Base-by-base conservation (phyloP, 92 coral and sea anemone species). In the Muricea muricata region DNA sequence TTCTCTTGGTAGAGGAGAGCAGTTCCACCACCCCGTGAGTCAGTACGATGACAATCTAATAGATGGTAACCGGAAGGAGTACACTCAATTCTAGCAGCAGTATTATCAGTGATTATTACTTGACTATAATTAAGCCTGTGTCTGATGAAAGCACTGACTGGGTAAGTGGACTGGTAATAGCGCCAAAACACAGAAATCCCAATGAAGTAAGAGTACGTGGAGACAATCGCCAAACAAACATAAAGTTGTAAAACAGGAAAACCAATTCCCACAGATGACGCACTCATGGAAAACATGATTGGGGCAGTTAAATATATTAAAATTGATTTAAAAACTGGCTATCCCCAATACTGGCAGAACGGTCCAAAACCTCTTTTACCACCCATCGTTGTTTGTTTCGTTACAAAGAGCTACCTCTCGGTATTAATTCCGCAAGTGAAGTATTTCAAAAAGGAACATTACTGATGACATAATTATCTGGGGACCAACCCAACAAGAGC, bases 191-290 rank as follows among this genome's bases (percentile, higher is more conserved):
- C 41, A 56, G 54, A 4, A 60, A 84, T 39, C 88, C 88, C 6
- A 46, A 18, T 17, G 88, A 85, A 57, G 65, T 85, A n/a, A 21
- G 84, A 15, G 88, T 84, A 33, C 75, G 88, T 39, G 88, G 88
- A 1, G 88, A 84, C 72, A 75, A 85, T 3, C 45, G 88, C n/a
- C 84, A 75, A 50, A 76, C 57, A 6, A 85, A 85, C 55, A 85
- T 26, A n/a, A n/a, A 20, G 88, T 66, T 7, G 48, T 85, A 15
- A 63, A 75, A 41, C 20, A 84, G 21, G 34, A 21, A 77, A 85
- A 39, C 88, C 75, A 30, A 85, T 85, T n/a, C 88, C 88, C 1
- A 85, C 83, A 6, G 88, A 75, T 40, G 88, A 85, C 20, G 88
- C 75, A 40, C 69, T 85, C 7, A 47, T 85, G 73, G 75, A 85